Conservation (phyloP, 2,888 invertebrate genomes). For the Tenodera sinensis region DNA sequence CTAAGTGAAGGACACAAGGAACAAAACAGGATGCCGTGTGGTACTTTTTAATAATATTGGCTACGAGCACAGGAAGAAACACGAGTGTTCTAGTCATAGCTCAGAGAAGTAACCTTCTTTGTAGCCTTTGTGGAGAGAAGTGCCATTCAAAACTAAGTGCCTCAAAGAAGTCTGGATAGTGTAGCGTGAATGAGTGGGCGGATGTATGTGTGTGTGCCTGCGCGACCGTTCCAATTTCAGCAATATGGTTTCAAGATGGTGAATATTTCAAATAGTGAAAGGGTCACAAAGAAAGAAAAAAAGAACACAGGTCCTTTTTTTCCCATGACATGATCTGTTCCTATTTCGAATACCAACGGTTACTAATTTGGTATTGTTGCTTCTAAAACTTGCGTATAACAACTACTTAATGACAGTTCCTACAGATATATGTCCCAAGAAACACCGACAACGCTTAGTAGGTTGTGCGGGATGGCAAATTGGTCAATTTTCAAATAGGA, state of each 20-base stretch:
- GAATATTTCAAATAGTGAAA: neutral
- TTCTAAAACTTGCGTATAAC: too few species aligned
- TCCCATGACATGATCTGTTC: too few species aligned
- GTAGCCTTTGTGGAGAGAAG: neutral
- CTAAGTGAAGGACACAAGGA: neutral
- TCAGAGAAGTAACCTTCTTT: neutral
- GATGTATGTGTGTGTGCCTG: neutral
- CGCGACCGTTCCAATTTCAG: neutral
- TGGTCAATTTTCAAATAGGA: too few species aligned
- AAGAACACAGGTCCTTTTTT: too few species aligned
- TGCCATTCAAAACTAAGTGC: neutral
- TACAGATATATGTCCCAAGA: too few species aligned
- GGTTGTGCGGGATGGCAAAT: too few species aligned
- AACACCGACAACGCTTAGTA: too few species aligned
- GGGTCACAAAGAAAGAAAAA: too few species aligned
- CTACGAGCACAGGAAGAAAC: neutral
- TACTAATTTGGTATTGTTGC: too few species aligned
- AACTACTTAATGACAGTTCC: too few species aligned
- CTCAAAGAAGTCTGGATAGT: neutral
- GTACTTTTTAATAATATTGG: neutral
- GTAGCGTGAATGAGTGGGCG: neutral
- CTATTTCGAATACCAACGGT: too few species aligned
- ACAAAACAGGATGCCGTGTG: neutral
- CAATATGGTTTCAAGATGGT: neutral
- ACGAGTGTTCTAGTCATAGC: neutral